phyloP scores from a whole-genome alignment of 2,113 vertebrate species.

The Balaenoptera acutorostrata region DNA sequence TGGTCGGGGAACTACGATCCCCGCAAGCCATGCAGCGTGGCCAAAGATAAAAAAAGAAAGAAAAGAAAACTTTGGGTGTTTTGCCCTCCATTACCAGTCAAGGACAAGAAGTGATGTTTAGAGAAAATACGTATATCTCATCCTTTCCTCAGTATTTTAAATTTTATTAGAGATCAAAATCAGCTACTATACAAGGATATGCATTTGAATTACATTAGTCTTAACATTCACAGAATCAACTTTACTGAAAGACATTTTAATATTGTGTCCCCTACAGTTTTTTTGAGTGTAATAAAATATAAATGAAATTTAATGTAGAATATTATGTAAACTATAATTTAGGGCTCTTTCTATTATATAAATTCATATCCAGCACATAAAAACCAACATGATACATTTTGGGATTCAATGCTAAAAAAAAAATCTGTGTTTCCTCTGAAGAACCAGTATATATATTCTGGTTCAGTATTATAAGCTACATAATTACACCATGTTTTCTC shows the following conservation, averaged over 20 bases:
- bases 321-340: background rate
- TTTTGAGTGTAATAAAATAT: background rate
- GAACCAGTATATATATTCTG: background rate
- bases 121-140: background rate
- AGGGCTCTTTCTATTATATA: background rate
- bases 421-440: background rate
- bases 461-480: background rate
- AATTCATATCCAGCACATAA: background rate
- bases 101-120: background rate
- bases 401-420: background rate
- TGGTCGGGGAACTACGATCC: too few relatives aligned
- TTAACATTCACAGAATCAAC: background rate
- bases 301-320: background rate
- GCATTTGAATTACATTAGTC: background rate
- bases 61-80: background rate
- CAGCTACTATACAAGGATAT: background rate
- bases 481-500: background rate
- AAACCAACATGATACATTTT: background rate
- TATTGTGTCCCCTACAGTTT: background rate
- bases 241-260: conserved; percentile 5
- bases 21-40: too few relatives aligned
- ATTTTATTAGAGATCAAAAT: background rate
- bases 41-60: background rate
- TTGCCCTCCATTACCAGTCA: background rate
- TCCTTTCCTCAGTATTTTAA: background rate